Percentiles rank a stretch among this genome's conserved stretches.
phyloP scores from a whole-genome alignment of 1,140 invertebrate genomes.

The Papilio dardanus region DNA sequence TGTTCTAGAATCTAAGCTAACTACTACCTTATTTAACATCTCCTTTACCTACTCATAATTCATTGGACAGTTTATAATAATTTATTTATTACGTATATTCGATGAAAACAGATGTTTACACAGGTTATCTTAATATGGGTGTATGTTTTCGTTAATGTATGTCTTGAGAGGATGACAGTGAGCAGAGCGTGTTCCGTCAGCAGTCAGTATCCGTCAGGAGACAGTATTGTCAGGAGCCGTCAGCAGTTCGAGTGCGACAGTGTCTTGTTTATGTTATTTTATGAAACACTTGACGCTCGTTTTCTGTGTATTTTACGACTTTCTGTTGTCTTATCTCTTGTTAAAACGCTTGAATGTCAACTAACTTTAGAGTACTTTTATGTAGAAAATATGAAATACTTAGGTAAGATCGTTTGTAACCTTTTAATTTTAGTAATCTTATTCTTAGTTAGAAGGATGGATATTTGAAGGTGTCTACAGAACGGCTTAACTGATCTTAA shows the following conservation, averaged over 20 bases:
- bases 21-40: too few relatives aligned
- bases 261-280: neutral
- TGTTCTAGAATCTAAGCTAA: too few relatives aligned
- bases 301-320: neutral
- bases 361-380: neutral
- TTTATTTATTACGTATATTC: neutral
- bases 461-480: too few relatives aligned
- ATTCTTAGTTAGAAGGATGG: too few relatives aligned
- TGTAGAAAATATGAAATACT: neutral
- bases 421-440: too few relatives aligned
- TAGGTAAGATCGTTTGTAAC: too few relatives aligned
- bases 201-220: neutral
- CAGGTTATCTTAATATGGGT: neutral
- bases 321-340: neutral
- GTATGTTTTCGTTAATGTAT: slow-evolving; percentile 2
- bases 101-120: neutral
- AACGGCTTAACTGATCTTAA: too few relatives aligned
- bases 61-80: neutral
- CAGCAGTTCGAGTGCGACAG: neutral
- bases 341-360: neutral
- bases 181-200: slow-evolving; percentile 1
- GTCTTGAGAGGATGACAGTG: neutral
- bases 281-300: neutral
- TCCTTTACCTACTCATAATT: neutral
- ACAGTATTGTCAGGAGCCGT: neutral